Evolutionary conservation across 92 coral and sea anemone genomes (phyloP).

Genomic region (Virgularia gustaviana): DNA sequence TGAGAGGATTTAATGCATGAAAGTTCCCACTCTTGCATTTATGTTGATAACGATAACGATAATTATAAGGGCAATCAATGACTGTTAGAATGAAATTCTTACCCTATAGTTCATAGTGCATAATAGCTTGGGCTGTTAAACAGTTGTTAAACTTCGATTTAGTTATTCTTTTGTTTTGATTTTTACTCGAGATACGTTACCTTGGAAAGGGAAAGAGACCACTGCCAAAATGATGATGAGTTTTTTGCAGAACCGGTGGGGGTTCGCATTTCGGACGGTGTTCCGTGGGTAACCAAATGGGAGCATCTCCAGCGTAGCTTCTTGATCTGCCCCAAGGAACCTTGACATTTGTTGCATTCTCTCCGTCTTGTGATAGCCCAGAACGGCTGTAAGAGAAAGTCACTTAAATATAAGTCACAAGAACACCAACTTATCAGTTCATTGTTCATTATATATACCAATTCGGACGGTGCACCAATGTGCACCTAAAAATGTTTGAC

Average conservation of each 20-base stretch:
- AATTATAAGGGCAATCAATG: too few relatives aligned
- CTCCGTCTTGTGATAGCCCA: too few relatives aligned
- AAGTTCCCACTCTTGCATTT: too few relatives aligned
- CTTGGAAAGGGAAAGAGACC: constrained; percentile 85
- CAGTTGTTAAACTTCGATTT: background rate
- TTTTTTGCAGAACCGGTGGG: constrained; percentile 82
- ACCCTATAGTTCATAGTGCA: too few relatives aligned
- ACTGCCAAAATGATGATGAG: constrained; percentile 94
- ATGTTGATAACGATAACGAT: too few relatives aligned
- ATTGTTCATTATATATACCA: too few relatives aligned
- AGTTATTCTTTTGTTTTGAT: background rate
- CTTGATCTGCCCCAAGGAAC: constrained; percentile 96
- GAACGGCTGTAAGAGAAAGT: too few relatives aligned
- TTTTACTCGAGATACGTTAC: constrained; percentile 32
- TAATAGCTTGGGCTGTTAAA: too few relatives aligned
- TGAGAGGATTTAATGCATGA: background rate
- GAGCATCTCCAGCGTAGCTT: constrained; percentile 90
- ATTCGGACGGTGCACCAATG: too few relatives aligned
- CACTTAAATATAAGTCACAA: background rate
- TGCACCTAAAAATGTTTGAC: too few relatives aligned
- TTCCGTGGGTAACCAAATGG: constrained; percentile 77
- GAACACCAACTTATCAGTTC: too few relatives aligned
- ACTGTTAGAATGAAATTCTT: too few relatives aligned
- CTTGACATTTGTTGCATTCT: constrained; percentile 45
- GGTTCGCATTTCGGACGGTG: constrained; percentile 78